Evolutionary conservation across 2,888 invertebrate species (phyloP), one percentile per base, ranked within the genome.

Genomic region (Pherbina coryleti): DNA sequence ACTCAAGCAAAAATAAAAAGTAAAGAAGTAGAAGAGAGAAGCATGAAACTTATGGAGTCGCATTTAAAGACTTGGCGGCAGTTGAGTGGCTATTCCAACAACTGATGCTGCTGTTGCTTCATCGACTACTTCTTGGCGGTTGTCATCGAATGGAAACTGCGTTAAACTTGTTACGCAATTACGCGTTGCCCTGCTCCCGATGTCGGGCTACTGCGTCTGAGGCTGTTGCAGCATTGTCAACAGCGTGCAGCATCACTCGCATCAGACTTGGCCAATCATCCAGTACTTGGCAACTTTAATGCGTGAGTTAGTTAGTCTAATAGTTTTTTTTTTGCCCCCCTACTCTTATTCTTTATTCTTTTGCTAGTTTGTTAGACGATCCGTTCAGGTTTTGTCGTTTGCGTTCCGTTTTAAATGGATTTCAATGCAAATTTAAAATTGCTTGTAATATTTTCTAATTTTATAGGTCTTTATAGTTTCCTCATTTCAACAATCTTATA

Each of bases 351-450:
- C 34, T 25, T 37, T 14, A 31, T 22, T 5, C 22, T 11, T 25
- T 49, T 67, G 22, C 5, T 44, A 2, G 3, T 49, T 60, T 28
- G 28, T 44, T 31, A n/a, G n/a, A 19, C 7, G 44, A 69, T 25
- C 19, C 51, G 49, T 11, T 31, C 25, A 22, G 4, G 19, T 22
- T 19, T 22, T 22, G 22, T 9, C 14, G 22, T 22, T 22, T n/a
- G 37, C 4, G 25, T 17, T 60, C 49, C 71, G 60, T 60, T 76
- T 74, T 67, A 75, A 79, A 78, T 79, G 79, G 64, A 64, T 78
- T 78, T 74, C 81, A 83, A 84, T 83, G 81, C 81, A 83, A 84
- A 84, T 82, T 83, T 81, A 77, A 81, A 83, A 83, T 84, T 82
- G 77, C 77, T 77, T 57, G 79, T 79, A 81, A 83, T 81, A 81